Evolutionary conservation across 2,888 invertebrate genomes (phyloP).

Genomic region (Callyntrura guangdongensis): DNA sequence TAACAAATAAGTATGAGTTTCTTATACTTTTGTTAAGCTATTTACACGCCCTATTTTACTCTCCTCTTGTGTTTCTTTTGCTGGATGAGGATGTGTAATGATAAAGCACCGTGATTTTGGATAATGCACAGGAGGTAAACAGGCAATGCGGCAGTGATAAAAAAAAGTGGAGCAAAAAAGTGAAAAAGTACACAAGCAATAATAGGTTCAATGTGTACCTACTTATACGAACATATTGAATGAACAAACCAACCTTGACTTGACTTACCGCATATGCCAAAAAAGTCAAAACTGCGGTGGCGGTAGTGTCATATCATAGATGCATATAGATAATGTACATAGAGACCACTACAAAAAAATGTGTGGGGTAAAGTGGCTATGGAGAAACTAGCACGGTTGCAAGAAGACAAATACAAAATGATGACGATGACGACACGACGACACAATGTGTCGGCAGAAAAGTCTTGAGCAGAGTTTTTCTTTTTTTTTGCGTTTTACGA

Average conservation of each 20-base stretch:
- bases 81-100: neutral
- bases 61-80: neutral
- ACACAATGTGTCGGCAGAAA: neutral
- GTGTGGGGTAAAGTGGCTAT: neutral
- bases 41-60: conserved; percentile 60
- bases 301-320: too few species aligned
- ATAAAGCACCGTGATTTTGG: conserved; percentile 13
- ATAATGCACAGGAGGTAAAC: too few species aligned
- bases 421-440: conserved; percentile 55
- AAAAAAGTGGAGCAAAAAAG: too few species aligned
- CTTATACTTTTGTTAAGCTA: conserved; percentile 41
- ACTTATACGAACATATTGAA: neutral
- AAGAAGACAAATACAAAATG: conserved; percentile 60
- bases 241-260: neutral
- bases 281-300: conserved; percentile 17
- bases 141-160: conserved; percentile 44
- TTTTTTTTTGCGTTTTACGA: neutral
- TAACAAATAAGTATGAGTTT: neutral
- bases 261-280: conserved; percentile 33
- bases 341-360: neutral
- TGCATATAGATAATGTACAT: neutral
- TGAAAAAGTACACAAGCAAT: too few species aligned
- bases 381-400: neutral
- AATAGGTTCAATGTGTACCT: too few species aligned
- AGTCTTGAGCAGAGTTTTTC: conserved; percentile 23